A percentile compares a stretch with the other conserved stretches of the same genome.
Evolutionary conservation across 1,140 invertebrate genomes (phyloP).

Genomic region (Apis cerana): DNA sequence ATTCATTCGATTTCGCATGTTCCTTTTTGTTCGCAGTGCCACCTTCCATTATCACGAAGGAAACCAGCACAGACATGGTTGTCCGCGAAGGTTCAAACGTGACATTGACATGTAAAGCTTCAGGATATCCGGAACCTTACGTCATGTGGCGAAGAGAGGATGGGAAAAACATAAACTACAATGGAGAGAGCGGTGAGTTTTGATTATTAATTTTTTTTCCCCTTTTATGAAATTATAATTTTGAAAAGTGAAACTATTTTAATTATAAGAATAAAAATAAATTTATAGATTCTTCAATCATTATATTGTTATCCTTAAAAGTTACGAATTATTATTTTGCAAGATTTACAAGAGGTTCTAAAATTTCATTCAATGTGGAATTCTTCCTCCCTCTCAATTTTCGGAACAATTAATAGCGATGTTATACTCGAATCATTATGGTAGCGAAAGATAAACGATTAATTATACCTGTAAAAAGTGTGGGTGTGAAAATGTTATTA

Average conservation of each 20-base stretch:
- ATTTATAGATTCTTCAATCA: too few relatives aligned
- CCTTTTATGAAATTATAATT: neutral
- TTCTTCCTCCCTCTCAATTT: neutral
- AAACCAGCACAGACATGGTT: conserved; percentile 94
- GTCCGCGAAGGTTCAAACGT: conserved; percentile 94
- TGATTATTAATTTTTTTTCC: conserved; percentile 48
- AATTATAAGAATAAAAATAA: neutral
- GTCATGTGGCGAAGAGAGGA: conserved; percentile 96
- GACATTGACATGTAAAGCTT: conserved; percentile 92
- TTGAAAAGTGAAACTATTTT: neutral
- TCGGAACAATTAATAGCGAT: neutral
- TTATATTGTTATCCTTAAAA: too few relatives aligned
- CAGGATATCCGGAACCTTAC: conserved; percentile 93
- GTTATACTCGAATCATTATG: neutral
- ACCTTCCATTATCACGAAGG: conserved; percentile 91
- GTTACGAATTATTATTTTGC: too few relatives aligned
- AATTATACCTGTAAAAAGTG: neutral
- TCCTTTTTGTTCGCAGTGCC: conserved; percentile 84
- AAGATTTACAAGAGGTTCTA: too few relatives aligned
- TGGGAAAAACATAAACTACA: conserved; percentile 92
- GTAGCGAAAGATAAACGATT: neutral
- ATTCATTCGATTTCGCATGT: conserved; percentile 9
- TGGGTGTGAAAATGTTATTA: neutral
- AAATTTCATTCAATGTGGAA: too few relatives aligned
- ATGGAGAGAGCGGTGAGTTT: conserved; percentile 88